phyloP scores from a whole-genome alignment of 1,140 invertebrate genomes.

The Zaprionus kolodkinae region DNA sequence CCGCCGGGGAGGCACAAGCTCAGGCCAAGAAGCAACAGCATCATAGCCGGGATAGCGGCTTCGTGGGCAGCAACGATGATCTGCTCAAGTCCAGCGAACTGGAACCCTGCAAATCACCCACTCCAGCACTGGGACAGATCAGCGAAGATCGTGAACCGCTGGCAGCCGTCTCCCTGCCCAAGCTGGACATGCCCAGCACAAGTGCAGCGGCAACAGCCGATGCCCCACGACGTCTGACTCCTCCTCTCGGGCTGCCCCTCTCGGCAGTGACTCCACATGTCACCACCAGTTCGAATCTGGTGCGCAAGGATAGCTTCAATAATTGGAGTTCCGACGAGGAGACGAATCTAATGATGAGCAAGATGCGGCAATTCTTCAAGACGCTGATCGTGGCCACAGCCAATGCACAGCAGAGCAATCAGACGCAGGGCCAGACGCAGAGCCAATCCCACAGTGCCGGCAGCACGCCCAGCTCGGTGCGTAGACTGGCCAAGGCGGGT shows the following conservation, averaged over 20 bases:
- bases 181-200: constrained; percentile 61
- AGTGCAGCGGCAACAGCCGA: constrained; percentile 30
- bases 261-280: constrained; percentile 79
- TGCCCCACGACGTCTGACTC: background rate
- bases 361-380: constrained; percentile 96
- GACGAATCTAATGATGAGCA: constrained; percentile 97
- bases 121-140: constrained; percentile 67
- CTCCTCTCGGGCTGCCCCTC: background rate
- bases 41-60: constrained; percentile 93
- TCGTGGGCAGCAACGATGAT: constrained; percentile 94
- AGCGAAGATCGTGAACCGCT: constrained; percentile 81
- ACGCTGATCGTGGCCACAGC: constrained; percentile 90
- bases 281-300: constrained; percentile 84
- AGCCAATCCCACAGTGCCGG: constrained; percentile 38
- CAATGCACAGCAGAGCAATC: constrained; percentile 85
- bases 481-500: constrained; percentile 39
- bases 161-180: constrained; percentile 41
- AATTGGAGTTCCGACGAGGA: constrained; percentile 97
- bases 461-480: constrained; percentile 85
- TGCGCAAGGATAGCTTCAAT: constrained; percentile 94
- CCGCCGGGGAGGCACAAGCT: constrained; percentile 37
- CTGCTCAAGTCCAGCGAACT: constrained; percentile 88
- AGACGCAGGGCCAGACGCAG: constrained; percentile 85
- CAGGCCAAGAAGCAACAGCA: constrained; percentile 80
- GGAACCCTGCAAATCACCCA: constrained; percentile 71